Evolutionary conservation across 64 coral and sea anemone genomes (phyloP).

Genomic region (Stylophora pistillata): DNA sequence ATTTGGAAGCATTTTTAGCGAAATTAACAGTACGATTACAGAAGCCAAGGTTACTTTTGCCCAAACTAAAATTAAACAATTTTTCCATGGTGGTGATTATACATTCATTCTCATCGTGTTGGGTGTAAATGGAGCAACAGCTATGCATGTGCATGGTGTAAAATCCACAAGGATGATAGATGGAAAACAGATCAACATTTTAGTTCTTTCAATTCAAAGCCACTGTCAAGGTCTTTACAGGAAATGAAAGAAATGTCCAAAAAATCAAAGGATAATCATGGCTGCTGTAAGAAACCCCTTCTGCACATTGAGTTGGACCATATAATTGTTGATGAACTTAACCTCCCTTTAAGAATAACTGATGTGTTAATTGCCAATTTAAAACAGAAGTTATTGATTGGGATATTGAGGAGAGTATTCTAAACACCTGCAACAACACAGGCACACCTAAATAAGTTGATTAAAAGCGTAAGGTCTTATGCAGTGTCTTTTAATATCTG

Average conservation of each 20-base stretch:
- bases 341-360: constrained; percentile 3
- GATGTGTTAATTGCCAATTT: constrained; percentile 15
- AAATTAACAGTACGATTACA: no score
- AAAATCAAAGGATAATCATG: constrained; percentile 20
- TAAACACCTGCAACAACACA: constrained; percentile 1
- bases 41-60: no score
- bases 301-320: constrained; percentile 6
- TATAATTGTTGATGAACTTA: constrained; percentile 17
- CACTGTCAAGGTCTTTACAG: constrained; percentile 3
- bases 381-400: constrained; percentile 15
- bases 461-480: constrained; percentile 6
- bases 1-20: no score
- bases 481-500: constrained; percentile 47
- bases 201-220: neutral
- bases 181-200: constrained; percentile 17
- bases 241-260: constrained; percentile 18
- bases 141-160: no score
- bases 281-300: constrained; percentile 21
- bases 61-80: no score
- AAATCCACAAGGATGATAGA: no score
- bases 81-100: no score
- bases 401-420: constrained; percentile 16
- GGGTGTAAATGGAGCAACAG: no score
- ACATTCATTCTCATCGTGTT: no score
- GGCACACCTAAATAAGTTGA: constrained; percentile 17